phyloP scores from a whole-genome alignment of 2,888 invertebrate species.

The Sepioteuthis lessoniana region DNA sequence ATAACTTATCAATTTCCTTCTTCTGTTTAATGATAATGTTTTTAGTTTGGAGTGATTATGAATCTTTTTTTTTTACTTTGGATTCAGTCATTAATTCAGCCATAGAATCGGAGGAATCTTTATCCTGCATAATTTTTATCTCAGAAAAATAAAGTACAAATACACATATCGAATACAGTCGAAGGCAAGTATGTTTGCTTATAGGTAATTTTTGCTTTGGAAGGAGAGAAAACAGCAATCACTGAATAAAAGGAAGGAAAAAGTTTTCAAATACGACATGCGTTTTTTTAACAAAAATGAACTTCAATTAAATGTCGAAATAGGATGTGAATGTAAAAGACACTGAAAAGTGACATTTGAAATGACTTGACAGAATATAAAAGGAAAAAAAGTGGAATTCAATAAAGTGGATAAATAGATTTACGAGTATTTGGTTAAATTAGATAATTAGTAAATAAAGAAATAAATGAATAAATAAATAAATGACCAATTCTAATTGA shows the following conservation, averaged over 20 bases:
- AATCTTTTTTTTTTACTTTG: not conserved
- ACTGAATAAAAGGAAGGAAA: no score
- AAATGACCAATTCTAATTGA: no score
- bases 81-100: not conserved
- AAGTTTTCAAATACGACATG: no score
- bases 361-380: no score
- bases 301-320: no score
- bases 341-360: no score
- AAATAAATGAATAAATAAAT: not conserved
- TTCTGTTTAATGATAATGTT: not conserved
- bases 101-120: not conserved
- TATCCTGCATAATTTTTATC: not conserved
- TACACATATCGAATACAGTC: not conserved
- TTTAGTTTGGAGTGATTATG: not conserved
- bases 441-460: not conserved
- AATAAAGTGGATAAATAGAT: not conserved
- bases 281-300: no score
- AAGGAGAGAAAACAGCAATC: no score
- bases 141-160: not conserved
- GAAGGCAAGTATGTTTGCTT: not conserved
- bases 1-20: no score
- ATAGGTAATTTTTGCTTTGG: no score
- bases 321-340: no score
- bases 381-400: no score
- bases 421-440: not conserved